Conservation (phyloP, 1,140 invertebrate genomes). For the Tetramorium alpestre region DNA sequence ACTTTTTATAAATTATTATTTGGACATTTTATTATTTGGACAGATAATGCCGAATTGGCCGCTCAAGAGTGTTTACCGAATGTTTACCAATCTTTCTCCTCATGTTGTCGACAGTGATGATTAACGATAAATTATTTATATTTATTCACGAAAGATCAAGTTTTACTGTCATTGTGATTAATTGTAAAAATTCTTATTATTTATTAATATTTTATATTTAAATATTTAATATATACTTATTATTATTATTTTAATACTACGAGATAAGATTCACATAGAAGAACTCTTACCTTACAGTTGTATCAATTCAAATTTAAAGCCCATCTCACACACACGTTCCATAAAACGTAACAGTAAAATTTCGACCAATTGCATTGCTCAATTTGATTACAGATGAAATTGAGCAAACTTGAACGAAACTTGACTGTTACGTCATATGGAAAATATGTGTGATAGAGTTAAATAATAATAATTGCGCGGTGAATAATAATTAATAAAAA, state of each 20-base stretch:
- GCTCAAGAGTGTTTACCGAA: not conserved
- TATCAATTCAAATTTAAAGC: not conserved
- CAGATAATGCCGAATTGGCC: not conserved
- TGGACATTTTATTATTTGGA: not conserved
- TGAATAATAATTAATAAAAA: not conserved
- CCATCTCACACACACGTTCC: no score
- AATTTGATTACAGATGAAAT: no score
- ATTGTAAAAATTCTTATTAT: not conserved
- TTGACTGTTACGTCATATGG: no score
- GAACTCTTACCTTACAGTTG: not conserved
- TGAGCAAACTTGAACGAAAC: no score
- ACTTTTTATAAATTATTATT: not conserved
- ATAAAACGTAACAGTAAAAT: no score
- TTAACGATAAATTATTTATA: not conserved
- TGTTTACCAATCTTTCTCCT: not conserved
- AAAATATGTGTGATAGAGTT: no score
- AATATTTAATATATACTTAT: no score
- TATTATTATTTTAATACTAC: not conserved
- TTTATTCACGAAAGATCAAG: not conserved
- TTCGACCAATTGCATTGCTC: no score
- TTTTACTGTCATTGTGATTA: not conserved
- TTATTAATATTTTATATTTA: no score
- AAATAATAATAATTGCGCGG: no score
- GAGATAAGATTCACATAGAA: not conserved
- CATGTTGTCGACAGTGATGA: not conserved